These are phyloP conservation scores for Sipha maydis DNA, from an alignment of 2,888 invertebrate genomes.

Conservation along the genomic window DNA sequence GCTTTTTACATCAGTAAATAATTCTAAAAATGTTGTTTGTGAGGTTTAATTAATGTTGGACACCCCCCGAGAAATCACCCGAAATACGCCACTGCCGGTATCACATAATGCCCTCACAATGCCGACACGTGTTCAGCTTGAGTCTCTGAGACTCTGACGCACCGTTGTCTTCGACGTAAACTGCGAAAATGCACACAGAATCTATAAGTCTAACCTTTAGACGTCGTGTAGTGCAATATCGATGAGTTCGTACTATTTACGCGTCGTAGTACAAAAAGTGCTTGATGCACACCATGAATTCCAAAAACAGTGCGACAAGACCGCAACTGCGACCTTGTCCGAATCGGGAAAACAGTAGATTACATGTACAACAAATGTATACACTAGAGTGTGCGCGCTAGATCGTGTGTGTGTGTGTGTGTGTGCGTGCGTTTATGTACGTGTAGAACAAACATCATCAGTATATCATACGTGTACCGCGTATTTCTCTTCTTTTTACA, in stretches of 20 bases:
- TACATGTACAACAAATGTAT: background rate
- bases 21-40: too few species aligned
- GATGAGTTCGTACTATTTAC: background rate
- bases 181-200: background rate
- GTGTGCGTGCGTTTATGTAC: background rate
- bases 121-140: background rate
- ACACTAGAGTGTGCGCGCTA: too few species aligned
- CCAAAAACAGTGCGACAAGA: constrained; percentile 18
- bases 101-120: background rate
- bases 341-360: constrained; percentile 9
- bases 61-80: too few species aligned
- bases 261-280: background rate
- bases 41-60: too few species aligned
- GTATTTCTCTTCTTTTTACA: constrained; percentile 34
- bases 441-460: background rate
- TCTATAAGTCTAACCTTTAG: background rate
- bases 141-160: background rate
- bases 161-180: background rate
- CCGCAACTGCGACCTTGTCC: constrained; percentile 15
- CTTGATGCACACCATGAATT: constrained; percentile 16
- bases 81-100: too few species aligned
- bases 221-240: background rate
- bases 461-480: background rate
- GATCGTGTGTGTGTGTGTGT: too few species aligned
- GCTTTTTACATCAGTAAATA: too few species aligned